Evolutionary conservation across 53 echinoderm and acorn worm genomes (phyloP), one percentile per base, ranked within the genome.

Genomic region (Henricia sp.): DNA sequence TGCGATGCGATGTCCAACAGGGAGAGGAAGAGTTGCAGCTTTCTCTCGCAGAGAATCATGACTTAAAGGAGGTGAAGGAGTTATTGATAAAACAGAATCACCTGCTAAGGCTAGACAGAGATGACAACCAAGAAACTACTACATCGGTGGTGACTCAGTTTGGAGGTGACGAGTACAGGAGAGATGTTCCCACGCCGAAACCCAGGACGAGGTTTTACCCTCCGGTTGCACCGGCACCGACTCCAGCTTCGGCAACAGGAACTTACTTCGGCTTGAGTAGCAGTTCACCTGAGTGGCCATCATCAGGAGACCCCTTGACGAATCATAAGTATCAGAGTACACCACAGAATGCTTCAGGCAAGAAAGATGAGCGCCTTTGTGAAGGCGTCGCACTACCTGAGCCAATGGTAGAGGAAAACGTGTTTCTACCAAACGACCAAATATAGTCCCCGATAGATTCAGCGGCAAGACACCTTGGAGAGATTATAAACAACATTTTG

Each of bases 371-470:
- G n/a, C 26, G 58, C 58, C 58, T 24, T 26, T 28, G 58, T 26
- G 58, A 58, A 25, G 58, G 58, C 58, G 27, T 28, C 26, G 29
- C 26, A 23, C 29, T 30, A 17, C 58, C 58, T 0, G 58, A 58
- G 27, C 58, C 29, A 28, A 26, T 6, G 29, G 13, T 26, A 25
- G 29, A 24, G 4, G 58, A 58, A 30, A 30, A 28, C 58, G 58
- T 58, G 58, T 26, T 25, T 30, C 58, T 58, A 68, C 41, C 25
- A 68, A 43, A 42, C 24, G 68, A 19, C 82, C 82, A 24, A 82
- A 67, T 26, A 82, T 82, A 50, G 21, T 66, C 26, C 82, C 82
- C 4, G 82, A 82, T 33, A 43, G 67, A 33, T 82, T 67, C 33
- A 51, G 36, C 40, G 82, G 67, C n/a, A 82, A 82, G 35, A 66